Evolutionary conservation across 2,797 vertebrate species (phyloP).

Genomic region (Peromyscus eremicus): DNA sequence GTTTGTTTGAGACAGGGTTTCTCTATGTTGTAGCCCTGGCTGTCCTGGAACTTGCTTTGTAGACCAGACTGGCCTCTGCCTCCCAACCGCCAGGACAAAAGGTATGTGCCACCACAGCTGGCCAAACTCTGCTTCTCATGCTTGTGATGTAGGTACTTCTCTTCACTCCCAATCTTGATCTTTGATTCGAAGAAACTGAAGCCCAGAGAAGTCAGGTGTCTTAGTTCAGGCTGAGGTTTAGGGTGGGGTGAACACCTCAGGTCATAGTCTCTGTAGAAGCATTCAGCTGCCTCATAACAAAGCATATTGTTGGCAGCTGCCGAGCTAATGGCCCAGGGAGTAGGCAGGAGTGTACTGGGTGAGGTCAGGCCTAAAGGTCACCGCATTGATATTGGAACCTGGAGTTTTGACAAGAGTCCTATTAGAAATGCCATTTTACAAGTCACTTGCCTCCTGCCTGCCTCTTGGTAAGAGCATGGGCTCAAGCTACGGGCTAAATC

Average conservation of each 20-base stretch:
- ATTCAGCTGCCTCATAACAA: neutral
- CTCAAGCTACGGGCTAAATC: neutral
- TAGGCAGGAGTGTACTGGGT: constrained; percentile 61
- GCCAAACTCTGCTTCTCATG: neutral
- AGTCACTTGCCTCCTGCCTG: constrained; percentile 45
- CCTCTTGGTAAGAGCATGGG: neutral
- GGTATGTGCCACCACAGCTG: neutral
- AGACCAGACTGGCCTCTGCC: neutral
- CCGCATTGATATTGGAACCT: neutral
- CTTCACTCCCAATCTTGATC: neutral
- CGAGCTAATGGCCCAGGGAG: neutral
- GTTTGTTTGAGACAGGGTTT: neutral
- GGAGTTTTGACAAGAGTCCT: constrained; percentile 61
- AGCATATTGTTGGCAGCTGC: neutral
- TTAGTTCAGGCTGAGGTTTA: constrained; percentile 4
- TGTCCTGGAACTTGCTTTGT: neutral
- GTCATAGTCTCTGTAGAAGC: neutral
- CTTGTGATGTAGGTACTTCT: neutral
- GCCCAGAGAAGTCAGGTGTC: neutral
- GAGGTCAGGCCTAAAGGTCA: constrained; percentile 65
- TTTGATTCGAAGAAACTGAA: neutral
- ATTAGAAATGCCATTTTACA: constrained; percentile 65
- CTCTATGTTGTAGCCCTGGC: neutral
- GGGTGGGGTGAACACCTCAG: neutral
- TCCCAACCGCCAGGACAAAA: neutral